These are phyloP conservation scores for Cheiracanthium punctorium DNA, from an alignment of 2,888 invertebrate genomes.

Conservation along the genomic window DNA sequence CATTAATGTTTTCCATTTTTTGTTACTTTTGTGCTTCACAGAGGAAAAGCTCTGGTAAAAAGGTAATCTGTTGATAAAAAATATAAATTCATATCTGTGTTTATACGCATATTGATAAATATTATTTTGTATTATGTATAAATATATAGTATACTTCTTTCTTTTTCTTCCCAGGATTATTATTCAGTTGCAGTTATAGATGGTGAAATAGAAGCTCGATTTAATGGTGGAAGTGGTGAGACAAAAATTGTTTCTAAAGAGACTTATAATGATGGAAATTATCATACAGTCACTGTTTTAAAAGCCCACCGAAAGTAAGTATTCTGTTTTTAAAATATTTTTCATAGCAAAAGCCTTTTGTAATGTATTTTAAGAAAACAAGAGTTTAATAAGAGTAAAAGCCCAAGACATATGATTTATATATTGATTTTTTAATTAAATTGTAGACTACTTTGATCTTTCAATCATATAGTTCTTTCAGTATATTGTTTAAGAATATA, in stretches of 20 bases:
- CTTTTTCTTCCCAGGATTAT: conserved; percentile 77
- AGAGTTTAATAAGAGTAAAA: too few relatives aligned
- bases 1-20: background rate
- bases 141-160: too few relatives aligned
- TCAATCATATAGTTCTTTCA: too few relatives aligned
- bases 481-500: too few relatives aligned
- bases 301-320: conserved; percentile 79
- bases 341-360: too few relatives aligned
- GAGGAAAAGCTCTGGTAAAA: background rate
- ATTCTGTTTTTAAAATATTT: too few relatives aligned
- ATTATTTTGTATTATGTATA: background rate
- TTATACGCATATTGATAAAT: background rate
- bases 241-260: conserved; percentile 79
- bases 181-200: conserved; percentile 82
- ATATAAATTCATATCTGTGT: background rate
- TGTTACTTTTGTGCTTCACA: background rate
- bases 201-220: conserved; percentile 81
- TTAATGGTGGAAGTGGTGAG: conserved; percentile 79
- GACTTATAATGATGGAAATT: conserved; percentile 85
- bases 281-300: conserved; percentile 84
- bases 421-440: too few relatives aligned
- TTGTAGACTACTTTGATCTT: too few relatives aligned
- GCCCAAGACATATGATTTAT: too few relatives aligned
- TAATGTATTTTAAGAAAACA: too few relatives aligned
- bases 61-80: background rate